Base-by-base conservation (phyloP, 2,113 vertebrate genomes). In the Podarcis cretensis region DNA sequence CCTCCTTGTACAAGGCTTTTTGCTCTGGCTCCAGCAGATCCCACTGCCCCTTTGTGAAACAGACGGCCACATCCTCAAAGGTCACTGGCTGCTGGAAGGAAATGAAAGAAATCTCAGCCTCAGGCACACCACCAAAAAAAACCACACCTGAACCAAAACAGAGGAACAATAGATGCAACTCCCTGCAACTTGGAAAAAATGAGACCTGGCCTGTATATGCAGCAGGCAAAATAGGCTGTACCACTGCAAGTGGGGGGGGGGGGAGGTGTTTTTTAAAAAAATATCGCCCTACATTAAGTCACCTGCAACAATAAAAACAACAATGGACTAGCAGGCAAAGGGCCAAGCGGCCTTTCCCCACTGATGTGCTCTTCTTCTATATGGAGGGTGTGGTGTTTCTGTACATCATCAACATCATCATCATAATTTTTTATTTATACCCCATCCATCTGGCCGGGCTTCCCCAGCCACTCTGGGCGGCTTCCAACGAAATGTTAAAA, bases 41-140 rank as follows among this genome's bases (percentile, higher is more conserved):
- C 94, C 93, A 94, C 30, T 95, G 93, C 63, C 83, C 91, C 30
- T 91, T 78, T 2, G 91, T 93, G 63, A 95, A 95, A 69, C 89
- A 90, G 81, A 95, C 92, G 43, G 85, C 93, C 6, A 95, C 84
- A 79, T 94, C 93, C 40, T 93, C 91, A 89, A 95, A 94, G 9
- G 90, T 88, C 16, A 94, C 43, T 0, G 6, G 87, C n/a, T 73
- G 81, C 94, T 94, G 87, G 16, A 90, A 90, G 80, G 84, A 77
- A 43, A 54, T 6, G 37, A 43, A 79, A 89, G 77, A 20, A 43
- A 73, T 13, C 35, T 92, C 35, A 93, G 81, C 13, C 40, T 12
- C 78, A 71, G 57, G 71, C 80, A n/a, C 37, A 16, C 25, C 4
- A 20, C 18, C 59, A 5, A 16, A 74, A 71, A 27, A 76, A 40